Evolutionary conservation across 1,140 invertebrate species (phyloP).

Genomic region (Caerostris extrusa): DNA sequence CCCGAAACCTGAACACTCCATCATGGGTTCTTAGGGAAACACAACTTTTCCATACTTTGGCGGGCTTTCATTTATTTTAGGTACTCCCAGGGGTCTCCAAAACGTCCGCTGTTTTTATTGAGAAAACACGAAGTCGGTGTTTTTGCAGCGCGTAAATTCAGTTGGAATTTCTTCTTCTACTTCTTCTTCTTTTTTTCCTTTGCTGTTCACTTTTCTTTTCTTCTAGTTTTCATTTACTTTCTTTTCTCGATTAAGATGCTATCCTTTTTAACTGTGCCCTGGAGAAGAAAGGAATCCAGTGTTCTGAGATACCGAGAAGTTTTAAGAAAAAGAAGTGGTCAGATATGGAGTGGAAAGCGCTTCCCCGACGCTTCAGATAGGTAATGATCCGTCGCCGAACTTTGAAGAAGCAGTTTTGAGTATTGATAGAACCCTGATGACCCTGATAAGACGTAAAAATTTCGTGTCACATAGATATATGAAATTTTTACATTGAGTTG

Average conservation of each 20-base stretch:
- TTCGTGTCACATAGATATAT: conserved; percentile 20
- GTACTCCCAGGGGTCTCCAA: conserved; percentile 1
- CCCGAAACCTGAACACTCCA: neutral
- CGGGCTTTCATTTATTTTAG: conserved; percentile 66
- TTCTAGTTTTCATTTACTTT: neutral
- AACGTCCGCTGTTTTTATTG: neutral
- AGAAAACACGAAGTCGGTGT: conserved; percentile 1
- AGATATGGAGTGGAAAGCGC: conserved; percentile 32
- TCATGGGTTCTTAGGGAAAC: conserved; percentile 28
- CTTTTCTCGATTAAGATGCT: conserved; percentile 59
- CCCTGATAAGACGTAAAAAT: neutral
- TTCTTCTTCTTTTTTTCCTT: too few species aligned
- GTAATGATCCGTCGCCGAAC: conserved; percentile 56
- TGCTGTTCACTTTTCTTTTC: neutral
- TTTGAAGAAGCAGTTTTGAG: conserved; percentile 24
- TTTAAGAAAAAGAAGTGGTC: neutral
- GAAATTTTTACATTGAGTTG: neutral
- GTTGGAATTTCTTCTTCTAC: conserved; percentile 24
- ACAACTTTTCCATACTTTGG: conserved; percentile 54
- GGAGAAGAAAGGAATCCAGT: neutral
- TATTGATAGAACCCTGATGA: conserved; percentile 42
- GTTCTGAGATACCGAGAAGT: neutral
- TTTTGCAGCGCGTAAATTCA: conserved; percentile 56
- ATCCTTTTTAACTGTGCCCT: conserved; percentile 50
- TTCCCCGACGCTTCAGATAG: neutral